Base-by-base conservation (phyloP, 2,888 invertebrate genomes). In the Mamestra brassicae region DNA sequence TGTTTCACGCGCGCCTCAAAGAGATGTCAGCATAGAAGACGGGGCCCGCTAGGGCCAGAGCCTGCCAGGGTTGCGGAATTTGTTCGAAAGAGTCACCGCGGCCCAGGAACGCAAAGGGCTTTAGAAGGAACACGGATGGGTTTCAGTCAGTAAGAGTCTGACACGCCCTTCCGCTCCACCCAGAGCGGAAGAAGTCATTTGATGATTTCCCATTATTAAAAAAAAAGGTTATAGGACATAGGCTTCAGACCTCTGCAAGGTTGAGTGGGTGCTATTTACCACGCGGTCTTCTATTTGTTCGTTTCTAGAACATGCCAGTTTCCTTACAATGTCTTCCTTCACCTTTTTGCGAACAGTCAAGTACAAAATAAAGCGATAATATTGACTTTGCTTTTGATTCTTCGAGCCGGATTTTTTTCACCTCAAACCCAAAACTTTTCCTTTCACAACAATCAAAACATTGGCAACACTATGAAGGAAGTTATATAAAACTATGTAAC, bases 401-500 rank as follows among this genome's bases (percentile, higher is more conserved):
- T 38, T 47, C 13, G 42, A 42, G 7, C 4, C 34, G 13, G 52
- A 58, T 50, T 10, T 15, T 50, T 26, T 57, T 57, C 4, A 17
- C 26, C 34, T 58, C 2, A 36, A 52, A 13, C 6, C n/a, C 1
- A 57, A 45, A 50, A 42, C 3, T 42, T 70, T 60, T 17, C 17
- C 34, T 60, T 54, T 50, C 42, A 26, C 26, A 17, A n/a, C n/a
- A n/a, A 66, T 38, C 42, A 47, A 42, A 47, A 64, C 7, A 7
- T 1, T 54, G 58, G 36, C 45, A 17, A n/a, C n/a, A 50, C 26
- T n/a, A 5, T 58, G 2, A 15, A 78, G 68, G 78, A 76, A 68
- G 77, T 81, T 78, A 76, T 81, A 67, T 67, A 58, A 66, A 81
- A 52, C 11, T 26, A 74, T 60, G 47, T 60, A 67, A 81, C 26